Conservation (phyloP, 2,888 invertebrate genomes). For the Pogonocherus hispidulus region DNA sequence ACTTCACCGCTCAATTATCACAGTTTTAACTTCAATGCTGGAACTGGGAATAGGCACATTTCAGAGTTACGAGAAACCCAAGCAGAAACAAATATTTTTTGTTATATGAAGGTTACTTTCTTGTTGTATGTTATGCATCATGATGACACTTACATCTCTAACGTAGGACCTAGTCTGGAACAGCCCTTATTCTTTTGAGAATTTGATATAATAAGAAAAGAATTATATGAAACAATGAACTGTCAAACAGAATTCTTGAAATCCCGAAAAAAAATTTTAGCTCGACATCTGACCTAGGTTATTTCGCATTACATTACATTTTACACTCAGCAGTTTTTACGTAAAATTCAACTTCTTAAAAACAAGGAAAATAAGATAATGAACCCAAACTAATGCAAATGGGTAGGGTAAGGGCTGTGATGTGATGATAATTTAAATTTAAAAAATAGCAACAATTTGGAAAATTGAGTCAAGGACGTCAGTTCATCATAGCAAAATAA, state of each 20-base stretch:
- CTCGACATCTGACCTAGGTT: conserved; percentile 18
- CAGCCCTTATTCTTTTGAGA: too few species aligned
- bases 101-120: too few species aligned
- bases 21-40: too few species aligned
- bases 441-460: conserved; percentile 4
- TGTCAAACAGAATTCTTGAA: conserved; percentile 4
- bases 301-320: conserved; percentile 3
- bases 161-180: too few species aligned
- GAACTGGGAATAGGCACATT: too few species aligned
- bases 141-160: too few species aligned
- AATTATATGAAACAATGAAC: too few species aligned
- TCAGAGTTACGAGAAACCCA: too few species aligned
- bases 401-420: background rate
- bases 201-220: too few species aligned
- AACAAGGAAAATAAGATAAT: background rate
- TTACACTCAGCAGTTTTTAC: background rate
- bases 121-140: too few species aligned
- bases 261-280: background rate
- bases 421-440: background rate
- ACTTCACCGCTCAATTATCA: too few species aligned
- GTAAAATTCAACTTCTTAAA: background rate
- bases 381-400: background rate
- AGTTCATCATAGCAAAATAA: background rate
- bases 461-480: conserved; percentile 18
- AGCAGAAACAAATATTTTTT: too few species aligned